A percentile compares a stretch with the other conserved stretches of the same genome.
These are phyloP conservation scores for Zootoca vivipara DNA, from an alignment of 2,113 vertebrate species.

Conservation along the genomic window DNA sequence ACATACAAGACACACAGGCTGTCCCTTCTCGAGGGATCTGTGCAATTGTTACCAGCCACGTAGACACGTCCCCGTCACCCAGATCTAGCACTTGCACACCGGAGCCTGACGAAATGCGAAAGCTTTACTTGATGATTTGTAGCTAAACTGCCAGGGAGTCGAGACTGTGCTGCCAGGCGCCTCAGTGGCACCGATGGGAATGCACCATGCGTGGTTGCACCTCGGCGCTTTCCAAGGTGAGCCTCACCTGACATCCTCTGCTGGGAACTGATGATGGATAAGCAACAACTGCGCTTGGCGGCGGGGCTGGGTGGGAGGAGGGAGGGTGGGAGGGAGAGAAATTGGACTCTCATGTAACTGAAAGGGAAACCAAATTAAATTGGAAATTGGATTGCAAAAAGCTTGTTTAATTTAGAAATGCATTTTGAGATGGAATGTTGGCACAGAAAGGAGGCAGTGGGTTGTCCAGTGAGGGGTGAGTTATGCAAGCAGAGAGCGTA, in stretches of 20 bases:
- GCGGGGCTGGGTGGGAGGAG: no score
- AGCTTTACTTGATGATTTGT: no score
- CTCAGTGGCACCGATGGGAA: not conserved
- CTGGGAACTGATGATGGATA: not conserved
- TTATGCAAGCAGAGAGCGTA: not conserved
- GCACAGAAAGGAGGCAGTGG: not conserved
- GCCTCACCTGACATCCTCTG: not conserved
- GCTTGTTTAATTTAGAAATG: conserved; percentile 29
- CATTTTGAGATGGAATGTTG: not conserved
- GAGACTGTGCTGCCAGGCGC: not conserved
- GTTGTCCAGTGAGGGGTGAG: not conserved
- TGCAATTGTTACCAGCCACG: no score
- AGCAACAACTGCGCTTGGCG: not conserved
- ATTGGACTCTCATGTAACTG: not conserved
- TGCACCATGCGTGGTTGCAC: not conserved
- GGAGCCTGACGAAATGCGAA: not conserved
- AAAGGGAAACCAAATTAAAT: conserved; percentile 9
- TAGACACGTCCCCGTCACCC: not conserved
- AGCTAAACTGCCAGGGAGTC: not conserved
- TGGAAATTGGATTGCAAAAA: not conserved
- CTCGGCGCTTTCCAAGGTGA: not conserved
- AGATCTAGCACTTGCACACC: not conserved
- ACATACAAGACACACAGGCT: no score
- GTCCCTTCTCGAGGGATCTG: no score
- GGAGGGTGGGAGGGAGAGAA: not conserved